Evolutionary conservation across 1,140 invertebrate species (phyloP).

Genomic region (Manduca sexta): DNA sequence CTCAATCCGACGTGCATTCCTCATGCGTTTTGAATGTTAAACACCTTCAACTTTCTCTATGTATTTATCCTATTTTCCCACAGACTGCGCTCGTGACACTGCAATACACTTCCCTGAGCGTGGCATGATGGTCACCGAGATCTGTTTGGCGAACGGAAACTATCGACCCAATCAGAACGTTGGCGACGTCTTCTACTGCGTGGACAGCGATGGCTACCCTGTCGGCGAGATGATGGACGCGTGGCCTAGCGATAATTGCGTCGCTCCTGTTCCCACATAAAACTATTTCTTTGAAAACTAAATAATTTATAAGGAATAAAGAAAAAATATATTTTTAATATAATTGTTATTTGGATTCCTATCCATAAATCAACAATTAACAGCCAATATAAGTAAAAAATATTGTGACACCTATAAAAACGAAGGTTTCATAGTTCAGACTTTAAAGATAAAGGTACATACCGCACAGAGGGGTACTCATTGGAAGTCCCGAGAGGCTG

Average conservation of each 20-base stretch:
- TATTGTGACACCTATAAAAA: neutral
- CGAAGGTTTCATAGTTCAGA: no score
- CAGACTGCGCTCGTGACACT: constrained; percentile 74
- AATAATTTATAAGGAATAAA: no score
- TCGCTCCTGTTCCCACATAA: constrained; percentile 17
- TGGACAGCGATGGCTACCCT: constrained; percentile 72
- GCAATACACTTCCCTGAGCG: constrained; percentile 58
- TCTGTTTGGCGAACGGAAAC: constrained; percentile 70
- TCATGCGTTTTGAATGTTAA: neutral
- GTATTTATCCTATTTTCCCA: neutral
- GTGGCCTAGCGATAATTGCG: constrained; percentile 35
- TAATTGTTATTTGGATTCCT: neutral
- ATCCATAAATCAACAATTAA: neutral
- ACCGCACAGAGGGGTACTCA: constrained; percentile 41
- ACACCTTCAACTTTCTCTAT: no score
- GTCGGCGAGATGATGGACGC: constrained; percentile 24
- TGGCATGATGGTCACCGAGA: constrained; percentile 54
- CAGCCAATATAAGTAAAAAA: no score
- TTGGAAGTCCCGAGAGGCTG: constrained; percentile 38
- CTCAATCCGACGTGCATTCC: neutral
- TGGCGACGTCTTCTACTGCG: constrained; percentile 65
- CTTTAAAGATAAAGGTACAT: constrained; percentile 34
- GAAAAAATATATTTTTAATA: neutral
- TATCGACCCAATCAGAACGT: constrained; percentile 64
- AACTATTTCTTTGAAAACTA: neutral